Base-by-base conservation (phyloP, 2,113 vertebrate genomes). In the Hippolais icterina region DNA sequence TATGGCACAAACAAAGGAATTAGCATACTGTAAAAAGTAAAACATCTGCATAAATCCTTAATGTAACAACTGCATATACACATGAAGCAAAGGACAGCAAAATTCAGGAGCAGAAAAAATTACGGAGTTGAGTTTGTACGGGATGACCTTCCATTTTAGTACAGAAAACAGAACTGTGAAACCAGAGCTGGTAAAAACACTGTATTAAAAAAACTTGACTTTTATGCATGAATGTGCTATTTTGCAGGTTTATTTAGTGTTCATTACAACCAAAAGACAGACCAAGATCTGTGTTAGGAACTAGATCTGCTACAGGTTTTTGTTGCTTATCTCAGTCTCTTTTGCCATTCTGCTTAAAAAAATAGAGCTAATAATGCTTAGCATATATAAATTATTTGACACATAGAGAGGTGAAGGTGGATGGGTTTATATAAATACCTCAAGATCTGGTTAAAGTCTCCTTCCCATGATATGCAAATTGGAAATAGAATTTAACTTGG, bases 81-180 rank as follows among this genome's bases (percentile, higher is more conserved):
- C 24, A 50, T 12, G 19, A 41, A 78, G 75, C 44, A 93, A 84
- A 96, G 42, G 71, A 92, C 83, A 96, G 83, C 79, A 93, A 80
- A 92, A 89, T 84, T 92, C 83, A 87, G 92, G 66, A 86, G 77
- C 64, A 95, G 93, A 57, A 93, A 88, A 59, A 92, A 88, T 53
- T 88, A 81, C 6, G 74, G 44, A 57, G 57, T 87, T 89, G 39
- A 61, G 54, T 89, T 93, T 89, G 41, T 90, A 65, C 76, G 92
- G 44, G 25, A 89, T 90, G 88, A 75, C 86, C 61, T 86, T 90
- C 60, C 53, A 54, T 89, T 95, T 95, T 65, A 81, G 80, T 89
- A 93, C 69, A 95, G 87, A 94, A 95, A 92, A 89, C 92, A 95
- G 66, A 90, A 76, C 70, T 66, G 52, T 87, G 86, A 95, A 97